Conservation (phyloP, 2,113 vertebrate genomes). For the Ptychochromis oligacanthus region DNA sequence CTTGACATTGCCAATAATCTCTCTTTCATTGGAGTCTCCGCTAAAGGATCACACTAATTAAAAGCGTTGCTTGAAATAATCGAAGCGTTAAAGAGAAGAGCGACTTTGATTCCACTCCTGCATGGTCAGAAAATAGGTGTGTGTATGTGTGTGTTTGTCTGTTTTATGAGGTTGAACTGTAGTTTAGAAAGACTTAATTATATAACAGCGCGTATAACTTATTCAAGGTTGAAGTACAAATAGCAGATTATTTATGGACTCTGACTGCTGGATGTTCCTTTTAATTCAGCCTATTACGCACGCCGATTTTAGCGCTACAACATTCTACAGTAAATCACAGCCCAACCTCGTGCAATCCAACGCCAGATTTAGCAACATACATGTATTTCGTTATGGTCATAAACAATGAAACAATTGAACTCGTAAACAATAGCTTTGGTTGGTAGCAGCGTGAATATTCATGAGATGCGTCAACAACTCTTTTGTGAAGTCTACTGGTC, state of each 20-base stretch:
- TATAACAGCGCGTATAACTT: constrained; percentile 37
- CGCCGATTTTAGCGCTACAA: not conserved
- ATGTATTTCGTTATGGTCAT: constrained; percentile 18
- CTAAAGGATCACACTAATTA: constrained; percentile 79
- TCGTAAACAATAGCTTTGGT: constrained; percentile 54
- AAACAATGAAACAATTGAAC: constrained; percentile 65
- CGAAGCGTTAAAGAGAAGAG: constrained; percentile 75
- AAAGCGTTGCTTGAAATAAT: constrained; percentile 81
- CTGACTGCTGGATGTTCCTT: not conserved
- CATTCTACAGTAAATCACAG: constrained; percentile 8
- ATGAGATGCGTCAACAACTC: constrained; percentile 69
- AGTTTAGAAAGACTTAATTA: constrained; percentile 47
- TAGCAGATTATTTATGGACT: constrained; percentile 15
- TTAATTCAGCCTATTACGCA: constrained; percentile 2
- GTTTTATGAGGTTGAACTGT: not conserved
- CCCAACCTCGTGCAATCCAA: not conserved
- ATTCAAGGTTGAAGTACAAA: constrained; percentile 45
- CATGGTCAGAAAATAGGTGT: constrained; percentile 44
- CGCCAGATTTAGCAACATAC: constrained; percentile 4
- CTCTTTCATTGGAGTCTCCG: constrained; percentile 78
- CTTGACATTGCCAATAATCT: constrained; percentile 85
- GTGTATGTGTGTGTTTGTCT: constrained; percentile 20
- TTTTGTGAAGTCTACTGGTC: constrained; percentile 29
- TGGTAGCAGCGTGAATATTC: constrained; percentile 60
- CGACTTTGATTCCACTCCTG: constrained; percentile 72